phyloP scores from a whole-genome alignment of 2,113 vertebrate species.

The Phalacrocorax brasilianus region DNA sequence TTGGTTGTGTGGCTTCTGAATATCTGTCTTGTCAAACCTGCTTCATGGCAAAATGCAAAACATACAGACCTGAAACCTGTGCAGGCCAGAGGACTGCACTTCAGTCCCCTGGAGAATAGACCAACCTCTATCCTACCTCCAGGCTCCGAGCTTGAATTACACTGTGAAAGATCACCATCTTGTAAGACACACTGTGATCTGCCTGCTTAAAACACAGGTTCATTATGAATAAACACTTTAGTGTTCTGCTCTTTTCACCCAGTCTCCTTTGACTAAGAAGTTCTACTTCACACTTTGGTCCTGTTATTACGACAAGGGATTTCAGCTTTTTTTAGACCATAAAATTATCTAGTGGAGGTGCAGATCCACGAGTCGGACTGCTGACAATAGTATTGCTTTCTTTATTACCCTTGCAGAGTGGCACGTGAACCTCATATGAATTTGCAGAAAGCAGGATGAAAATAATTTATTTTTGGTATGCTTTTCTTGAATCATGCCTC shows the following conservation, averaged over 20 bases:
- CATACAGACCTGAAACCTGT: not conserved
- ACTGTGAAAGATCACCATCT: not conserved
- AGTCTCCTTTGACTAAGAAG: not conserved
- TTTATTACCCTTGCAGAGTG: not conserved
- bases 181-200: not conserved
- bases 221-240: not conserved
- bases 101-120: not conserved
- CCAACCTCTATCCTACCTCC: not conserved
- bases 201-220: not conserved
- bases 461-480: not conserved
- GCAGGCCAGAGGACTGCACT: not conserved
- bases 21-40: too few species aligned
- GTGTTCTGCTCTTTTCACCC: not conserved
- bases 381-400: not conserved
- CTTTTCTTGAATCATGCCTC: not conserved
- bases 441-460: not conserved
- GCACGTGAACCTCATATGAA: not conserved
- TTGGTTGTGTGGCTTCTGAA: too few species aligned
- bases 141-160: fast-evolving
- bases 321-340: not conserved
- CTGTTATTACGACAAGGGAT: not conserved
- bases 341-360: not conserved
- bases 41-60: conserved; percentile 33
- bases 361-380: not conserved
- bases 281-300: not conserved